These are phyloP conservation scores for Neodon shergylaensis DNA, from an alignment of 2,113 vertebrate genomes.

Conservation along the genomic window DNA sequence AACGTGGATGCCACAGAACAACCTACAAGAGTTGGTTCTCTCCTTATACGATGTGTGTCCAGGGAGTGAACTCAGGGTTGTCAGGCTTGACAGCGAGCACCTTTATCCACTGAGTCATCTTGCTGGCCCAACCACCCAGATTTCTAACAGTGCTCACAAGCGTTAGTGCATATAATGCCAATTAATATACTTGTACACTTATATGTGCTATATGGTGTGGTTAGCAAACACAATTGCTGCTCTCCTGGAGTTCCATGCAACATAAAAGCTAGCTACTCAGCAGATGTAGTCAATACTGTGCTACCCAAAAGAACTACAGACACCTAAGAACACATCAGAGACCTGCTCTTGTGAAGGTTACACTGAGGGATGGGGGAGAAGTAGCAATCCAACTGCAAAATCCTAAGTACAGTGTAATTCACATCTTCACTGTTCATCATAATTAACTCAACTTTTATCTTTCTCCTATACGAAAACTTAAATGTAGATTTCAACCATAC, in stretches of 20 bases:
- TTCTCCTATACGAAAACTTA: conserved; percentile 20
- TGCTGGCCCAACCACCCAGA: background rate
- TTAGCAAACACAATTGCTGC: background rate
- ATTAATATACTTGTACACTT: background rate
- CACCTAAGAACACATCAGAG: background rate
- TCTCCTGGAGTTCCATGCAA: background rate
- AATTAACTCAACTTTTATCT: background rate
- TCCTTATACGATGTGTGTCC: background rate
- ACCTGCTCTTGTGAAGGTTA: background rate
- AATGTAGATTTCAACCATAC: background rate
- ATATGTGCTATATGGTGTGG: background rate
- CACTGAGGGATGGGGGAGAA: background rate
- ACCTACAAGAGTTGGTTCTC: background rate
- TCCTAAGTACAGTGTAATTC: background rate
- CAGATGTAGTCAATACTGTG: background rate
- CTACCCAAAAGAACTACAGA: background rate
- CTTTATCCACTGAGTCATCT: background rate
- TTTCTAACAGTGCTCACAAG: conserved; percentile 37
- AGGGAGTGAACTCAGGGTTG: background rate
- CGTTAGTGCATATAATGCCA: background rate
- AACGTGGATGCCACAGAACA: too few species aligned
- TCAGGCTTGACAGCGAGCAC: background rate
- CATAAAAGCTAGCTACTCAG: background rate
- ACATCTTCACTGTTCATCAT: background rate
- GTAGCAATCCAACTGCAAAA: background rate